Evolutionary conservation across 2,888 invertebrate species (phyloP).

Genomic region (Bombyx huttoni): DNA sequence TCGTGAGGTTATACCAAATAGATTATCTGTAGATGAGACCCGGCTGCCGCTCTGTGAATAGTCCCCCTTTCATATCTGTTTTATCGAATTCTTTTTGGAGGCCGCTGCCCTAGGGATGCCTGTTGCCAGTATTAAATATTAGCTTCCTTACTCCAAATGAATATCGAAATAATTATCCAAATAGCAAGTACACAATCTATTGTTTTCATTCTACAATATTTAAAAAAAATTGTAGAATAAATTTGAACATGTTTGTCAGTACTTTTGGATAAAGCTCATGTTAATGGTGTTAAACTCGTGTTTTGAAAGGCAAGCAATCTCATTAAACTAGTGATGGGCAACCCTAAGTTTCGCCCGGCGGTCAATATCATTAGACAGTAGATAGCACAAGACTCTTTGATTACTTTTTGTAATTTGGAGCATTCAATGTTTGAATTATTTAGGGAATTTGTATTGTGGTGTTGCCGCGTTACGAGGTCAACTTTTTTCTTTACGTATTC

Average conservation of each 20-base stretch:
- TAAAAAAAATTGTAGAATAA: too few species aligned
- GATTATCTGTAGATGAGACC: conserved; percentile 61
- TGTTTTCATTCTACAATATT: too few species aligned
- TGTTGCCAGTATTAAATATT: neutral
- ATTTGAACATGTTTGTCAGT: too few species aligned
- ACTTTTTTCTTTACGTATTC: conserved; percentile 11
- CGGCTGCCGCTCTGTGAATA: conserved; percentile 50
- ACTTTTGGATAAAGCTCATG: neutral
- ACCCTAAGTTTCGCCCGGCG: conserved; percentile 14
- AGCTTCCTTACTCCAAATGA: too few species aligned
- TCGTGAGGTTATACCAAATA: conserved; percentile 70
- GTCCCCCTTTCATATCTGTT: conserved; percentile 47
- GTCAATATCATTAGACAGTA: conserved; percentile 47
- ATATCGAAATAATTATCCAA: too few species aligned
- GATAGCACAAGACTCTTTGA: conserved; percentile 48
- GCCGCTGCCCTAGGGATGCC: conserved; percentile 13
- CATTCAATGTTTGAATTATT: conserved; percentile 51
- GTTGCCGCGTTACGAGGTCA: conserved; percentile 30
- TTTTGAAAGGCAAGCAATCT: neutral
- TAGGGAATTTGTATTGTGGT: conserved; percentile 43
- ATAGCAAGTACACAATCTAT: too few species aligned
- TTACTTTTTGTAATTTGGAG: conserved; percentile 56
- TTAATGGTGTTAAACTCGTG: neutral
- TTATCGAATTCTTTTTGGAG: conserved; percentile 46
- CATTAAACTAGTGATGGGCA: neutral